Percentiles rank a stretch among this genome's conserved stretches.
These are phyloP conservation scores for Drosophila peninsularis DNA, from an alignment of 2,888 invertebrate genomes.

Conservation along the genomic window DNA sequence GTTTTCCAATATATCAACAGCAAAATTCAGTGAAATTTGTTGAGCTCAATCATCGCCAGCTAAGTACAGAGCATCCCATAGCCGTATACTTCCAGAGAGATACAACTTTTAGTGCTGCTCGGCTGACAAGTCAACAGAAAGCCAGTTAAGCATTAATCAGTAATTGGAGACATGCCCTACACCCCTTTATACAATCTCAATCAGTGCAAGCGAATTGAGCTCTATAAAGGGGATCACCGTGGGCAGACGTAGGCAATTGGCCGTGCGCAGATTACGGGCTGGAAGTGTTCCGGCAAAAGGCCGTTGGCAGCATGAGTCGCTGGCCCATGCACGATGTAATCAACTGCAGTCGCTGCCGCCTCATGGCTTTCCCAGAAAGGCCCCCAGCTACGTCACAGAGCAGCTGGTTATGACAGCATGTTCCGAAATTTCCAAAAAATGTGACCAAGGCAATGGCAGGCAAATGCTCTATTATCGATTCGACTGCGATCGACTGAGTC, in stretches of 20 bases:
- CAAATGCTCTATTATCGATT: conserved; percentile 18
- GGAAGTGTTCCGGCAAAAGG: neutral
- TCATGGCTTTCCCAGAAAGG: conserved; percentile 39
- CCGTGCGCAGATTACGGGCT: neutral
- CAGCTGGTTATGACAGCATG: conserved; percentile 9
- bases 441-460: conserved; percentile 28
- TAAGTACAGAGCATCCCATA: neutral
- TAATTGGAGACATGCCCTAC: neutral
- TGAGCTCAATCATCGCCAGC: no score
- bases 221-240: neutral
- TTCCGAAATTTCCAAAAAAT: conserved; percentile 34
- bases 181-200: neutral
- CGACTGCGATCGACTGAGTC: conserved; percentile 47
- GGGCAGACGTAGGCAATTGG: no score
- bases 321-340: conserved; percentile 5
- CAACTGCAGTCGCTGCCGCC: conserved; percentile 18
- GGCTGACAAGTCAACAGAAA: neutral
- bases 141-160: neutral
- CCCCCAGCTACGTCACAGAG: conserved; percentile 45
- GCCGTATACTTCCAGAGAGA: neutral
- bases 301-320: conserved; percentile 13
- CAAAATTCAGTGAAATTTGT: no score
- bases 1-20: no score
- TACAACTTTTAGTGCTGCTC: neutral
- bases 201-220: neutral